Evolutionary conservation across 2,113 vertebrate species (phyloP).

Genomic region (Sebastes schlegelii): DNA sequence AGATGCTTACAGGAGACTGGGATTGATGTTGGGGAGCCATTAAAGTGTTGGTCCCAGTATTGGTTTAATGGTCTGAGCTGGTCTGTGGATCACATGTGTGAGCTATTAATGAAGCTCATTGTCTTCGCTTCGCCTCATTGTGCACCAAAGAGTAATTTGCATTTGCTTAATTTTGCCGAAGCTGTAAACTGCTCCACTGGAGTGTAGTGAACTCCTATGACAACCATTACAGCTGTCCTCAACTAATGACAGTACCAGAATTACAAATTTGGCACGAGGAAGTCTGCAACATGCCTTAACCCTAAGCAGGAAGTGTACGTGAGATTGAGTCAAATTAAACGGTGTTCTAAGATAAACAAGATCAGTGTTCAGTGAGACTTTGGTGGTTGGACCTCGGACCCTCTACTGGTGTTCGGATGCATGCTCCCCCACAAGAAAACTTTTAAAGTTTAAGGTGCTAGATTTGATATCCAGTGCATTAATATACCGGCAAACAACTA

Average conservation of each 20-base stretch:
- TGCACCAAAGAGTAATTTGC: not conserved
- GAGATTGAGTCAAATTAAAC: no score
- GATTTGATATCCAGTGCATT: no score
- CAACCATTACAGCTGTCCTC: not conserved
- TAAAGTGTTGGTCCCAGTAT: conserved; percentile 23
- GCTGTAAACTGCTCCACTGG: not conserved
- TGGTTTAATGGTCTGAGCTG: conserved; percentile 48
- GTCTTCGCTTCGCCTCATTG: not conserved
- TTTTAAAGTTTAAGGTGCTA: no score
- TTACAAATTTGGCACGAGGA: no score
- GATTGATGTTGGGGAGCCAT: conserved; percentile 43
- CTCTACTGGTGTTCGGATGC: no score
- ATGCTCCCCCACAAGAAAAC: no score
- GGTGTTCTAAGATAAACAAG: no score
- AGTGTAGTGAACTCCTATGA: not conserved
- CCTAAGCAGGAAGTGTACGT: no score
- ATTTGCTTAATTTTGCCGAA: not conserved
- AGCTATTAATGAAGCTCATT: conserved; percentile 23
- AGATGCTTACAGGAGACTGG: conserved; percentile 52
- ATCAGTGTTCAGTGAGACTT: no score
- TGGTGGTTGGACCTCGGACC: no score
- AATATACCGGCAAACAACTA: no score
- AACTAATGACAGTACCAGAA: not conserved
- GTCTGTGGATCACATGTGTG: conserved; percentile 36
- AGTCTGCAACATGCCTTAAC: no score